phyloP scores from a whole-genome alignment of 2,113 vertebrate species.

The Gulo gulo region DNA sequence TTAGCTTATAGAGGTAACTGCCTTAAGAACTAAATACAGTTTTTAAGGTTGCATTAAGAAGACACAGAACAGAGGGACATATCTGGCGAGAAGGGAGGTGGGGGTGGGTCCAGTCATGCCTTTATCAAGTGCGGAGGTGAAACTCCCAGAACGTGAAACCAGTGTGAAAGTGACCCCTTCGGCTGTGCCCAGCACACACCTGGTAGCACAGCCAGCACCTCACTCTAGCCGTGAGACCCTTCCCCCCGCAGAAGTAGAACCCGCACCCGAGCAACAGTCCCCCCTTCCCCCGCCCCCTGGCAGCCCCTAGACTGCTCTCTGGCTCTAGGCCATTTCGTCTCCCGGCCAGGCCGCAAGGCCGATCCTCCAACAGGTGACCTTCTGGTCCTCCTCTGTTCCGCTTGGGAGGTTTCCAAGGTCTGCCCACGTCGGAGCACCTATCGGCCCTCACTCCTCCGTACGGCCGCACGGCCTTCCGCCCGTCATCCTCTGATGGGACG shows the following conservation, averaged over 20 bases:
- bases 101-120: rapidly evolving
- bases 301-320: no score
- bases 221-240: neutral
- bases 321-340: neutral
- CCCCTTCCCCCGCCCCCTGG: rapidly evolving
- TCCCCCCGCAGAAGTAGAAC: neutral
- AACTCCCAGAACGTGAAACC: neutral
- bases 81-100: neutral
- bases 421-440: rapidly evolving
- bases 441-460: neutral
- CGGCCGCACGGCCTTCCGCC: neutral
- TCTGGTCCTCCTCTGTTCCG: neutral
- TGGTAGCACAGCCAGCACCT: neutral
- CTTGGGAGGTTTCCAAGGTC: no score
- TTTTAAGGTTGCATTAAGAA: neutral
- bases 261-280: neutral
- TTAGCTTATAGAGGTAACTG: neutral
- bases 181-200: neutral
- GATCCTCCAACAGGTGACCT: neutral
- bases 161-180: neutral
- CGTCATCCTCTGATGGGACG: neutral
- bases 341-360: neutral
- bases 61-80: neutral
- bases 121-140: neutral
- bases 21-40: neutral